Evolutionary conservation across 2,888 invertebrate genomes (phyloP), one percentile per base, ranked within the genome.

Genomic region (Calameuta filiformis): DNA sequence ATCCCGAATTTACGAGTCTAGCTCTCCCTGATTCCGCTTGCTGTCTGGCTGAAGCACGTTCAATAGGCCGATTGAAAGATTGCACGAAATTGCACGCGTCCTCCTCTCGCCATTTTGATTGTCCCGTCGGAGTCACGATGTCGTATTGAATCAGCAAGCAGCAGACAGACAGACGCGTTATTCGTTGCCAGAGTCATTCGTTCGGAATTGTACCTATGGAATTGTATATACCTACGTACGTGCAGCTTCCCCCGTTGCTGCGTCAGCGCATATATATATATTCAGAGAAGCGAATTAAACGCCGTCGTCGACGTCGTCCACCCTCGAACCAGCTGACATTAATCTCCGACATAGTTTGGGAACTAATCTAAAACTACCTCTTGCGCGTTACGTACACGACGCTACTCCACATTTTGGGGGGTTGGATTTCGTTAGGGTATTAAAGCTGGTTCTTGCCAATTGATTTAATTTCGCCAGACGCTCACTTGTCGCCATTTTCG

Each of bases 41-140:
- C 56, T 56, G 23, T 23, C 56, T 23, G 23, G n/a, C 68, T 68
- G 34, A 56, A 56, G 56, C 56, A 56, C 56, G 23, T 56, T 56
- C 15, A 9, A 56, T 56, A 56, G 76, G 75, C 75, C 80, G 84
- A 85, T 85, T 85, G 84, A 78, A 83, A 85, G 83, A 85, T 85
- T 83, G 76, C 81, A 71, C 75, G 74, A 79, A 83, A 83, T 83
- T 83, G 82, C 77, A 31, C 77, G 78, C 75, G 74, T 56, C 56
- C 56, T 56, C 23, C 56, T 56, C 23, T 9, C 23, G 56, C 9
- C 56, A 23, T 56, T 56, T 23, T 15, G 23, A 56, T 23, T 6
- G 23, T 56, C 23, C 56, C 23, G 56, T 23, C 9, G 1, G 56
- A 9, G 56, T 6, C 56, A 23, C 2, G 23, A 9, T 23, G 56